A percentile compares a stretch with the other conserved stretches of the same genome.
Evolutionary conservation across 2,888 invertebrate genomes (phyloP).

Genomic region (Fragum sueziense): DNA sequence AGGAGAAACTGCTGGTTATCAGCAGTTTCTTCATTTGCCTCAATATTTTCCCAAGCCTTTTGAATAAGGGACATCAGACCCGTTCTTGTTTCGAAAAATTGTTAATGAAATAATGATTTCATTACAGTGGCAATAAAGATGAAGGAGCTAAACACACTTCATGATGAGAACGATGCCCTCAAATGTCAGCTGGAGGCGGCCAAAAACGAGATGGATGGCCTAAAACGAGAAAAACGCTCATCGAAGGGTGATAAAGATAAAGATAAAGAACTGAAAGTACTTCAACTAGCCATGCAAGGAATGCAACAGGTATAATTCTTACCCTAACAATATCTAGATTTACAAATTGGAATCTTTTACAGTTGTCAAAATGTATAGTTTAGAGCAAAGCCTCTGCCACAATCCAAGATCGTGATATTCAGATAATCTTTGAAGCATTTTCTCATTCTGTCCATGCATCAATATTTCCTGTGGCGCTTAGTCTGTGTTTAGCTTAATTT

Average conservation of each 20-base stretch:
- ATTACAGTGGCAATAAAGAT: conserved; percentile 61
- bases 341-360: background rate
- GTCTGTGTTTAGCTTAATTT: no score
- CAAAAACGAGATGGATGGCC: conserved; percentile 95
- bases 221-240: conserved; percentile 90
- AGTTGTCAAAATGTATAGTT: no score
- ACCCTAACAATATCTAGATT: background rate
- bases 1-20: no score
- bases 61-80: no score
- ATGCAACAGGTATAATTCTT: conserved; percentile 81
- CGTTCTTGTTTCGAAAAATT: no score
- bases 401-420: no score
- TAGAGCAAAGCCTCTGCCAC: no score
- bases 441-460: no score
- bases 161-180: conserved; percentile 93
- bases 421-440: no score
- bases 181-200: conserved; percentile 93
- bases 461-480: no score
- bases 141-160: conserved; percentile 62
- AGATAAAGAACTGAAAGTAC: conserved; percentile 91
- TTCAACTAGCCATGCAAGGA: conserved; percentile 86
- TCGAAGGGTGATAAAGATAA: conserved; percentile 92
- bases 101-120: background rate
- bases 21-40: no score
- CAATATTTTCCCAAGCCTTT: no score